Conservation (phyloP, 2,888 invertebrate species). For the Ormyrus pomaceus region DNA sequence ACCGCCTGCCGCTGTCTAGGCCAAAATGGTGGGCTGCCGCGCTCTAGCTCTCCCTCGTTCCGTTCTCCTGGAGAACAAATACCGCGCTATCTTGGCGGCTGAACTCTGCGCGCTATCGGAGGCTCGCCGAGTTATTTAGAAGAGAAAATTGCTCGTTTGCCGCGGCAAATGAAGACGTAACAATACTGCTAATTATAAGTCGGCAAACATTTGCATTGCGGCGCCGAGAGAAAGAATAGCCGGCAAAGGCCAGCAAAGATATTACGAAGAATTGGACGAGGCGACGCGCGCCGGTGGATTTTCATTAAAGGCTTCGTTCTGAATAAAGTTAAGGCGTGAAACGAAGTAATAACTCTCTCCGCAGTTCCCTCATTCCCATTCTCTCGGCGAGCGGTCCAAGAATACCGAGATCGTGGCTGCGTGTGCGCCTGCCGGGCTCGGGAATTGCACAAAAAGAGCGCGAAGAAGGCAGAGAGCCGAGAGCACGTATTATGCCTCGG, state of each 20-base stretch:
- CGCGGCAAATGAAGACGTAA: too few species aligned
- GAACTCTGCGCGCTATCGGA: too few species aligned
- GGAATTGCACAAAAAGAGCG: conserved; percentile 26
- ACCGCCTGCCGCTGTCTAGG: conserved; percentile 47
- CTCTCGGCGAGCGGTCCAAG: conserved; percentile 43
- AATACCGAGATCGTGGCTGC: conserved; percentile 42
- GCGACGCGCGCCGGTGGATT: conserved; percentile 40
- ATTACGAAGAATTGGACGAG: neutral
- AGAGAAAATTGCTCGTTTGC: too few species aligned
- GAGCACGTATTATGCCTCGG: conserved; percentile 42
- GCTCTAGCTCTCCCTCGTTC: too few species aligned
- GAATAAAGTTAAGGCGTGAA: conserved; percentile 55
- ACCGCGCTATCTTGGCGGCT: neutral
- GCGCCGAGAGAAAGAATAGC: neutral
- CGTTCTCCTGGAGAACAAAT: conserved; percentile 36
- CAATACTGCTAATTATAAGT: too few species aligned
- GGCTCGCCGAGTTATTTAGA: too few species aligned
- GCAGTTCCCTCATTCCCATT: neutral
- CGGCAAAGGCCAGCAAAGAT: conserved; percentile 12
- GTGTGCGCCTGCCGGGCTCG: conserved; percentile 11
- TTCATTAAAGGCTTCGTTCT: conserved; percentile 49
- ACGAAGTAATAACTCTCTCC: conserved; percentile 49
- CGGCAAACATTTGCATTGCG: too few species aligned
- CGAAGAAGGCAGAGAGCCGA: neutral
- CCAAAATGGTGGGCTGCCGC: conserved; percentile 69